These are phyloP conservation scores for Cremastinae sp. DNA, from an alignment of 2,888 invertebrate species.

Conservation along the genomic window DNA sequence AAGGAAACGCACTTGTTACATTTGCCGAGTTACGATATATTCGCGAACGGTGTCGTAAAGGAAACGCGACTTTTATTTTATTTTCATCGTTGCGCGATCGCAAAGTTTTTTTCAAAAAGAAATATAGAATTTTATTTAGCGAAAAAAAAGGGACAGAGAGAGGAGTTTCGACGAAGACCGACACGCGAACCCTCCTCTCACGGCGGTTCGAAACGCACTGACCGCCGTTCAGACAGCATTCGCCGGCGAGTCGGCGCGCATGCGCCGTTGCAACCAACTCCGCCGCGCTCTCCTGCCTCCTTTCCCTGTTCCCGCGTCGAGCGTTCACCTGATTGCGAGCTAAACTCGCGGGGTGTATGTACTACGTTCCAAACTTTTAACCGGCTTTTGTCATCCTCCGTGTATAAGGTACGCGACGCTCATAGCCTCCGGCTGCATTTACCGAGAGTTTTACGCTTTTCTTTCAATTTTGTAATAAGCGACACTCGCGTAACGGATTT, in stretches of 20 bases:
- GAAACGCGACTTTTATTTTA: constrained; percentile 18
- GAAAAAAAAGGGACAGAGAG: constrained; percentile 44
- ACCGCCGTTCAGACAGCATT: constrained; percentile 57
- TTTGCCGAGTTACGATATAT: neutral
- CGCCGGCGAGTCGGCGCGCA: constrained; percentile 63
- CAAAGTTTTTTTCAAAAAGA: neutral
- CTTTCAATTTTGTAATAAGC: no score
- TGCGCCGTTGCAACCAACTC: constrained; percentile 57
- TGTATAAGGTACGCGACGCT: neutral
- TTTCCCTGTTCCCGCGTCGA: neutral
- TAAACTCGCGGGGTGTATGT: neutral
- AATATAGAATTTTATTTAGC: constrained; percentile 22
- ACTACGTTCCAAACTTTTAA: neutral
- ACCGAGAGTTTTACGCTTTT: neutral
- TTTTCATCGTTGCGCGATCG: constrained; percentile 10
- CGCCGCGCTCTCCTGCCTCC: constrained; percentile 12
- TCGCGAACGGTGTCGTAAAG: neutral
- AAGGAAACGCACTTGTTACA: constrained; percentile 6
- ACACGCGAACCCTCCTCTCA: constrained; percentile 63
- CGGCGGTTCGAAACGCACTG: constrained; percentile 69
- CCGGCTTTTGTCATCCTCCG: neutral
- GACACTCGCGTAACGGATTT: no score
- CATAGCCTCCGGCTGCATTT: neutral
- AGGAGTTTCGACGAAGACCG: constrained; percentile 38
- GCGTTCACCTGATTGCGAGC: neutral